Base-by-base conservation (phyloP, 2,113 vertebrate species). In the Larimichthys polyactis region DNA sequence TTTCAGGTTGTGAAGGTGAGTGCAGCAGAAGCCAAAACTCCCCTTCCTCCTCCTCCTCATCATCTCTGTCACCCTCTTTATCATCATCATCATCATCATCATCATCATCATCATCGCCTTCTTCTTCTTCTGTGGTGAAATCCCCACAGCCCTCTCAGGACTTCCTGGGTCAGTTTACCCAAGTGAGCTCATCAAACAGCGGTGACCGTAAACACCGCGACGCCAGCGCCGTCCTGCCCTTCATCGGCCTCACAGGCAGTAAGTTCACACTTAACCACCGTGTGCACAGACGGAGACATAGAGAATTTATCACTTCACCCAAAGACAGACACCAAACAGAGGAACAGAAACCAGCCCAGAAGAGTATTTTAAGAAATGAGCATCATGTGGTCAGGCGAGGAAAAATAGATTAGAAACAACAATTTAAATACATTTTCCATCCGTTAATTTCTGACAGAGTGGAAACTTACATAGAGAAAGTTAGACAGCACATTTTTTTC, bases 231-330 rank as follows among this genome's bases (percentile, higher is more conserved):
- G 84, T 90, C 10, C 77, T 92, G 78, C 92, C 92, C 58, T 93
- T 93, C 90, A 71, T 93, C 55, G 92, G 92, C 64, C 91, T 93
- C 63, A 93, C 92, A 11, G 78, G 76, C 77, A 92, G 91, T 93
- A 86, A 79, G 92, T 91, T 49, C 22, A 49, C 63, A 52, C 71
- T 49, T 10, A 0, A 16, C 5, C 27, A 8, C 51, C 24, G 51
- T 62, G 12, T 60, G 29, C 62, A 78, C 54, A 2, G 20, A 6
- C 6, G 11, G 8, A 11, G 48, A 2, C 7, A 7, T 7, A 49
- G 17, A 66, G 29, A 66, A 63, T 32, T 46, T 63, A 29, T 16
- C 76, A 58, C 68, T 70, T 78, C 17, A 16, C 24, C 69, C 22
- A 22, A 14, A 75, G 36, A 62, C 32, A 63, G 17, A n/a, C 12